Evolutionary conservation across 2,797 vertebrate genomes (phyloP).

Genomic region (Siniperca undulata): DNA sequence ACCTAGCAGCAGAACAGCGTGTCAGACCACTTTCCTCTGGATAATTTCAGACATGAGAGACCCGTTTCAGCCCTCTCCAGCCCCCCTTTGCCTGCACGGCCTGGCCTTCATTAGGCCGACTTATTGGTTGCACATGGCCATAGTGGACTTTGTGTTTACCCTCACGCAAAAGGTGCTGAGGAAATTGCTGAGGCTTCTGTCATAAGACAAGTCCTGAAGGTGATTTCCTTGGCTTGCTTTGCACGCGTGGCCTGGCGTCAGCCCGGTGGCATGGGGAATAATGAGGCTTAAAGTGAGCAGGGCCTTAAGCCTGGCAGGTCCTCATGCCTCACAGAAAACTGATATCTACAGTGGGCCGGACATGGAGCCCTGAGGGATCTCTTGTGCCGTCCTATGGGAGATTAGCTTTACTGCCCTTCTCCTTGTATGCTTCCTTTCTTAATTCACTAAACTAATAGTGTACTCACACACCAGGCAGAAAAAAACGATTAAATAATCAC

Average conservation of each 20-base stretch:
- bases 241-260: constrained; percentile 86
- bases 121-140: constrained; percentile 90
- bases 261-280: constrained; percentile 80
- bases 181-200: constrained; percentile 88
- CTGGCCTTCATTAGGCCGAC: constrained; percentile 88
- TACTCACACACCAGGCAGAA: constrained; percentile 49
- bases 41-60: constrained; percentile 83
- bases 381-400: constrained; percentile 74
- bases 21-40: constrained; percentile 80
- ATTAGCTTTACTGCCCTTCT: constrained; percentile 65
- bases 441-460: constrained; percentile 71
- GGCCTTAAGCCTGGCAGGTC: constrained; percentile 69
- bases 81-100: constrained; percentile 47
- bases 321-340: constrained; percentile 71
- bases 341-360: constrained; percentile 74
- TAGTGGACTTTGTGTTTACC: constrained; percentile 82
- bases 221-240: constrained; percentile 85
- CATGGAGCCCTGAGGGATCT: constrained; percentile 71
- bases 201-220: constrained; percentile 79
- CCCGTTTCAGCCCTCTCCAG: constrained; percentile 62
- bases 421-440: constrained; percentile 72
- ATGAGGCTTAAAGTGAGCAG: constrained; percentile 70
- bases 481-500: constrained; percentile 44
- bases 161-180: constrained; percentile 87
- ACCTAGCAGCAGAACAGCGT: constrained; percentile 77